These are phyloP conservation scores for Alviniconcha marisindica DNA, from an alignment of 1,140 invertebrate genomes.

Conservation along the genomic window DNA sequence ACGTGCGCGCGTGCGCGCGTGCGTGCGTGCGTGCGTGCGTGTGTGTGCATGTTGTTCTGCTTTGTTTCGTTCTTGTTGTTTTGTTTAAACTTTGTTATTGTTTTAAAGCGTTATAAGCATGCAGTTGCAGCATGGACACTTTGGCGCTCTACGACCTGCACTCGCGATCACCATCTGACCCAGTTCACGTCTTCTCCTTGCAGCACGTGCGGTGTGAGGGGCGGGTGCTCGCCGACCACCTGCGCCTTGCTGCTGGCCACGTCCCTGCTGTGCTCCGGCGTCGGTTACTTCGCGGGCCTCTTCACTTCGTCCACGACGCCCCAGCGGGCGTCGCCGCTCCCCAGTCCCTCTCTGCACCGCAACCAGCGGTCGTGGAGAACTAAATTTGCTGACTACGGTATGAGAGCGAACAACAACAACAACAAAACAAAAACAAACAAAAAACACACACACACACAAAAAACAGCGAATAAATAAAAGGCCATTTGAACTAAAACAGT, in stretches of 20 bases:
- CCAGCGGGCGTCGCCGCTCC: neutral
- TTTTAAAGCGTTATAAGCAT: no score
- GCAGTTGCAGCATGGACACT: no score
- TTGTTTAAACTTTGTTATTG: no score
- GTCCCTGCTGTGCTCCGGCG: conserved; percentile 48
- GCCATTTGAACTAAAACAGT: no score
- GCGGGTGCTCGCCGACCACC: conserved; percentile 49
- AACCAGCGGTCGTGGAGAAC: neutral
- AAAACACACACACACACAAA: no score
- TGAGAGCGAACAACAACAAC: neutral
- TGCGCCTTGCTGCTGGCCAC: conserved; percentile 49
- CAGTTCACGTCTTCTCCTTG: no score
- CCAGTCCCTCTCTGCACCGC: neutral
- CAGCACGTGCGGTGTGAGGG: neutral
- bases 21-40: neutral
- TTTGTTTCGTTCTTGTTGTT: no score
- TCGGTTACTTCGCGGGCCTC: conserved; percentile 58
- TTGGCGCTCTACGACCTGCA: no score
- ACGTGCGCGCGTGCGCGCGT: neutral
- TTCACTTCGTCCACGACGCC: conserved; percentile 41
- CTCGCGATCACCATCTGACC: no score
- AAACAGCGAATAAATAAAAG: no score
- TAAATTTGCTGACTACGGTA: conserved; percentile 28
- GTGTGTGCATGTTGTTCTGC: no score
- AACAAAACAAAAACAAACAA: no score